These are phyloP conservation scores for Drepana arcuata DNA, from an alignment of 1,140 invertebrate genomes.

Conservation along the genomic window DNA sequence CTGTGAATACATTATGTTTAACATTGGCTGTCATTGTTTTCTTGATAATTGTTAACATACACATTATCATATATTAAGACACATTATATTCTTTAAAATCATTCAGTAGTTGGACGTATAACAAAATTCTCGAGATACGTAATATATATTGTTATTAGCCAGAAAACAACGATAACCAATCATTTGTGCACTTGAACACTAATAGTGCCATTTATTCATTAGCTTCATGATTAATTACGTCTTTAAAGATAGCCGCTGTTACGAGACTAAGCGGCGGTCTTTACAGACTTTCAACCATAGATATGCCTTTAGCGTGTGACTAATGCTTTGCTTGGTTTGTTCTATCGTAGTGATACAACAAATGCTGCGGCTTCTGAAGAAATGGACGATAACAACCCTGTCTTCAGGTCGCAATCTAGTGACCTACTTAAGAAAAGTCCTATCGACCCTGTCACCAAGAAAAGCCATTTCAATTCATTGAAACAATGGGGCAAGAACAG, in stretches of 20 bases:
- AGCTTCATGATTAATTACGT: slow-evolving; percentile 58
- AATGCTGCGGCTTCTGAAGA: slow-evolving; percentile 74
- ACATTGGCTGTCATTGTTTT: slow-evolving; percentile 56
- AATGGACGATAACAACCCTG: slow-evolving; percentile 58
- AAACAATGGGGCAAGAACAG: slow-evolving; percentile 87
- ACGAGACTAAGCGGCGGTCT: slow-evolving; percentile 53
- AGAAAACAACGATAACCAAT: slow-evolving; percentile 42
- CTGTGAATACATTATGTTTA: slow-evolving; percentile 60
- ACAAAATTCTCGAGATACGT: no score
- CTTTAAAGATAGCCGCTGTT: slow-evolving; percentile 47
- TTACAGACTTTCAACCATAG: slow-evolving; percentile 43
- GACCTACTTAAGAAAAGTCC: slow-evolving; percentile 78
- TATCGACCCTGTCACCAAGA: slow-evolving; percentile 72
- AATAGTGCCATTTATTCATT: slow-evolving; percentile 64
- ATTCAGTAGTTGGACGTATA: no score
- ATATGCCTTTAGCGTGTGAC: slow-evolving; percentile 66
- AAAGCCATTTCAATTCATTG: slow-evolving; percentile 85
- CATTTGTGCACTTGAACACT: slow-evolving; percentile 60
- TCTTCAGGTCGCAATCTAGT: slow-evolving; percentile 77
- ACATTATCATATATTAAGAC: no score
- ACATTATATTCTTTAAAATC: no score
- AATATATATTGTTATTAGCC: slow-evolving; percentile 18
- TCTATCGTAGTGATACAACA: slow-evolving; percentile 73
- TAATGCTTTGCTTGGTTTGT: slow-evolving; percentile 73
- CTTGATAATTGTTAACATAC: no score